Evolutionary conservation across 2,797 vertebrate species (phyloP).

Genomic region (Scomberomorus guttatus): DNA sequence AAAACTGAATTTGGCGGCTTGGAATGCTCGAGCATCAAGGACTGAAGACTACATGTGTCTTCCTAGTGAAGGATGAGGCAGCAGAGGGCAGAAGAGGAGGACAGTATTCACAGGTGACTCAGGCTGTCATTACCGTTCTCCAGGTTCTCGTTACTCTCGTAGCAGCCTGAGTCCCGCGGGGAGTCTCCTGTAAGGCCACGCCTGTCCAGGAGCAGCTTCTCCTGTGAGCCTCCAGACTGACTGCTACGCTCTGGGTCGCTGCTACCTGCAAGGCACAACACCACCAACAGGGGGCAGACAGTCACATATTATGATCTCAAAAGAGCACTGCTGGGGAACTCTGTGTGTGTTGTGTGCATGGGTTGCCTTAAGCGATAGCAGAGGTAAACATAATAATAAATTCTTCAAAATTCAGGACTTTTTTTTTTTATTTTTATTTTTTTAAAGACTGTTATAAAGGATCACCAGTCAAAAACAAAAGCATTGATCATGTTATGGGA

Average conservation of each 20-base stretch:
- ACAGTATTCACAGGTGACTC: conserved; percentile 71
- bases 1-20: conserved; percentile 56
- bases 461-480: no score
- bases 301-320: conserved; percentile 23
- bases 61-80: conserved; percentile 51
- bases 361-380: background rate
- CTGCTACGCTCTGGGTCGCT: conserved; percentile 86
- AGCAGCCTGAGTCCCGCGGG: conserved; percentile 98
- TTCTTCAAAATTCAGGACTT: background rate
- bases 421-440: background rate
- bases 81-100: conserved; percentile 52
- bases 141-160: conserved; percentile 95
- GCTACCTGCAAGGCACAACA: conserved; percentile 86
- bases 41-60: conserved; percentile 42
- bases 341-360: background rate
- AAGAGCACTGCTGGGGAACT: background rate
- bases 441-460: background rate
- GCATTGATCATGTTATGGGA: no score
- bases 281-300: conserved; percentile 50
- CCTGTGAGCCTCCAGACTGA: conserved; percentile 89
- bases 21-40: conserved; percentile 63
- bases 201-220: conserved; percentile 90
- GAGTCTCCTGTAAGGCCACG: conserved; percentile 88
- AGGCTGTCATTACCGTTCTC: conserved; percentile 92
- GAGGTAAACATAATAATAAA: background rate